Conservation (phyloP, 2,888 invertebrate species). For the Tiphia femorata region DNA sequence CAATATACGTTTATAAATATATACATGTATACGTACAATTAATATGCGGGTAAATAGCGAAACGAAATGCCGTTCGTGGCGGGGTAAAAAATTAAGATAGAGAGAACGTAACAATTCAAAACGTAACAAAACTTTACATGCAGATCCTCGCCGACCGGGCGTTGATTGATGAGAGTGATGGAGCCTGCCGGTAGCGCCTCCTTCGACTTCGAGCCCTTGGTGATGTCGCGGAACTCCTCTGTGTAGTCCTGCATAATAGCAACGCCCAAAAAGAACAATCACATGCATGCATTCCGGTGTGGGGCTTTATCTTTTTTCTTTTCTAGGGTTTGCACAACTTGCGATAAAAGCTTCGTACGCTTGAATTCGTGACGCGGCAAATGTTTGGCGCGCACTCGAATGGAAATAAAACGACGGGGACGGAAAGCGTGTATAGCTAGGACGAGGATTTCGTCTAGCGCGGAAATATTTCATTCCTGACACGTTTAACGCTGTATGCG, state of each 20-base stretch:
- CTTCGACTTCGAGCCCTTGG: slow-evolving; percentile 90
- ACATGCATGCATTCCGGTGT: slow-evolving; percentile 71
- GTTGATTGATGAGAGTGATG: slow-evolving; percentile 95
- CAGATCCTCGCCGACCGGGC: slow-evolving; percentile 95
- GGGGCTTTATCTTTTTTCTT: neutral
- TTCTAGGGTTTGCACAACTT: neutral
- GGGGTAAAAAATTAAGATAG: neutral
- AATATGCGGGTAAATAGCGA: too few relatives aligned
- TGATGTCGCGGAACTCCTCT: slow-evolving; percentile 97
- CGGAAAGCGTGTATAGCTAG: too few relatives aligned
- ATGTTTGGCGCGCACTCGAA: too few relatives aligned
- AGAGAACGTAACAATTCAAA: slow-evolving; percentile 29
- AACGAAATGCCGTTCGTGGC: too few relatives aligned
- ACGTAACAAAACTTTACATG: slow-evolving; percentile 74
- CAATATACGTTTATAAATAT: slow-evolving; percentile 69
- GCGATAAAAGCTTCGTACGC: neutral
- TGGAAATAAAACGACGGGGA: too few relatives aligned
- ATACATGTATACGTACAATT: slow-evolving; percentile 67
- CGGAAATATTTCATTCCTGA: too few relatives aligned
- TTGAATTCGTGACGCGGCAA: too few relatives aligned
- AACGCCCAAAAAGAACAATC: slow-evolving; percentile 67
- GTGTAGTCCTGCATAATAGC: slow-evolving; percentile 87
- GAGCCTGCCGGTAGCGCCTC: slow-evolving; percentile 92
- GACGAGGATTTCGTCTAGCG: too few relatives aligned
- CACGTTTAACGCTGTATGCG: too few relatives aligned